phyloP scores from a whole-genome alignment of 1,140 invertebrate genomes.

The Cyclargus thomasi region DNA sequence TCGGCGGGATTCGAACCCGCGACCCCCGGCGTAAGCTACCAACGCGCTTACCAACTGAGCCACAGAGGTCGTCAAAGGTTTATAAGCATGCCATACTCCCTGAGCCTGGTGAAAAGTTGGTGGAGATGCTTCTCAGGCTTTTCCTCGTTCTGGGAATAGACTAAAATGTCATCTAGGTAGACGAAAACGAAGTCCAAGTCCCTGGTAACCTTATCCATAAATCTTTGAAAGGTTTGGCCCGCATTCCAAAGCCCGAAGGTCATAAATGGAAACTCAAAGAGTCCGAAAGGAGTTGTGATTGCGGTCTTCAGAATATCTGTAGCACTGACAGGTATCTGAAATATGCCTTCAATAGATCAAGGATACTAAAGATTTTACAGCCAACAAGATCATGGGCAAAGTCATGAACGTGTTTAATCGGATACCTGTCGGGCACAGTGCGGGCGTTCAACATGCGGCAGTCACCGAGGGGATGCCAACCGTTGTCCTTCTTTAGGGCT shows the following conservation, averaged over 20 bases:
- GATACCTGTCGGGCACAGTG: conserved; percentile 19
- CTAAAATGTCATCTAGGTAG: conserved; percentile 13
- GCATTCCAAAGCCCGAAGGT: conserved; percentile 19
- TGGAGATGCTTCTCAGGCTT: neutral
- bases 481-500: conserved; percentile 20
- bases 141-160: neutral
- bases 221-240: conserved; percentile 20
- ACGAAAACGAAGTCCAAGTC: conserved; percentile 6
- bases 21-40: too few relatives aligned
- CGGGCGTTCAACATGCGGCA: conserved; percentile 15
- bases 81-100: neutral
- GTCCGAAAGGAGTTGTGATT: too few relatives aligned
- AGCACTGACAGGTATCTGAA: conserved; percentile 19
- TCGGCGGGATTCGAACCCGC: too few relatives aligned
- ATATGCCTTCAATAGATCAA: conserved; percentile 15
- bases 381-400: conserved; percentile 20
- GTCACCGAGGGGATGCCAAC: conserved; percentile 17
- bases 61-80: too few relatives aligned
- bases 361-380: conserved; percentile 19
- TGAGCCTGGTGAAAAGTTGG: neutral
- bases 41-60: too few relatives aligned
- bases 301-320: conserved; percentile 19
- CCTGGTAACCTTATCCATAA: conserved; percentile 18
- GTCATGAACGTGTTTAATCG: conserved; percentile 20
- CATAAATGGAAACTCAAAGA: too few relatives aligned